Base-by-base conservation (phyloP, 2,113 vertebrate species). In the Colossoma macropomum region DNA sequence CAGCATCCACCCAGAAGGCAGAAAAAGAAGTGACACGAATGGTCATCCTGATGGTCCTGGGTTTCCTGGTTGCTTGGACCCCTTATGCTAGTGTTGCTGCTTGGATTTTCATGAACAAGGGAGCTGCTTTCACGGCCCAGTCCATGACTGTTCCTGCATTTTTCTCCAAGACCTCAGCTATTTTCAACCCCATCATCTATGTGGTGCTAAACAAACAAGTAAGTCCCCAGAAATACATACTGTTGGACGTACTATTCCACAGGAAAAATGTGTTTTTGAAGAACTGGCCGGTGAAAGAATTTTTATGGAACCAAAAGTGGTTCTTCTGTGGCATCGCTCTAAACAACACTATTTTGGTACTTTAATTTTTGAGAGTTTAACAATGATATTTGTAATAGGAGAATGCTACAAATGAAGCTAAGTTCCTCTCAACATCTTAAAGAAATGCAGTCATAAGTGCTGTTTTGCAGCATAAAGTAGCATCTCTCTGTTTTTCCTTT, bases 21-120 rank as follows among this genome's bases (percentile, higher is more conserved):
- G 41, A 45, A 9, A 45, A 45, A 9, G 41, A 45, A 45, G 41
- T 45, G 4, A 45, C 41, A 45, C 41, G 41, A 45, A 45, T 45
- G 41, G 41, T 45, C 41, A 45, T 45, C 10, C 9, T 45, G 5
- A 45, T 45, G 41, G 41, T 45, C 41, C 41, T 45, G 41, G 41
- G 41, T 45, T 45, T 45, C 41, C 41, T 45, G 41, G 41, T 45
- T 4, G 41, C 41, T 45, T 45, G 94, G 93, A 90, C 88, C 0
- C 94, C 94, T 76, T 95, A 95, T 0, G 92, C 93, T 0, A 82
- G 81, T n/a, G 90, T 92, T 76, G 92, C 94, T 0, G 91, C 92
- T 74, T 95, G 92, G 93, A 94, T 95, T 85, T 95, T 94, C 86
- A 89, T 91, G 68, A 93, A 94, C 86, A 92, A 92, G 84, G 94